Base-by-base conservation (phyloP, 37 sponge, comb jelly and placozoan species). In the Aplysina aerophoba region DNA sequence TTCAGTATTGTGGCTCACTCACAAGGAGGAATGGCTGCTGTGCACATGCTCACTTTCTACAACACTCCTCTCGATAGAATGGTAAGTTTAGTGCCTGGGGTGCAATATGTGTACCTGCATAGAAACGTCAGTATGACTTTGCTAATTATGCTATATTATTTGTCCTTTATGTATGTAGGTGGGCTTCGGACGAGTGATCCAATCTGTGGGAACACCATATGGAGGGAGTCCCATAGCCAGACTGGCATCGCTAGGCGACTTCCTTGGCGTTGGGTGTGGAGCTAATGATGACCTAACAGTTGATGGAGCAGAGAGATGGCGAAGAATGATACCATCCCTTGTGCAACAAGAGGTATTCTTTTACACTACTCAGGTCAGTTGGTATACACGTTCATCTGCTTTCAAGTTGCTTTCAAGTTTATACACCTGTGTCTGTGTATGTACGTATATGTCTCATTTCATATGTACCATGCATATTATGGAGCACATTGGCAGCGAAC, bases 1-100 rank as follows among this genome's bases (percentile, higher is more conserved):
- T 85, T 55, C 37, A 59, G 86, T 58, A 73, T 85, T 22, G 86
- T 74, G n/a, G 86, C 79, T 22, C 86, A 85, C 63, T 85, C 86
- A 30, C 86, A 85, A 25, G 86, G 86, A n/a, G 86, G 86, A 33
- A 55, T 85, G 63, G 86, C 77, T 21, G 64, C 55, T 34, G 4
- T 38, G 3, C 78, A 85, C 58, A 31, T 85, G 62, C 19, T 71
- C 30, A 6, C 77, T 38, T 85, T 81, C 60, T 77, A 50, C 31
- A 4, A 4, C 15, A 85, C 60, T 12, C 39, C 63, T 34, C 30
- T 85, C n/a, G 86, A 85, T 77, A 55, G 35, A 11, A 30, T 69
- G 71, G 71, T 69, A 35, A 27, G 71, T 62, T 14, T 62, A 2
- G 11, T 62, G 28, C 13, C 2, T n/a, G n/a, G n/a, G 11, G n/a